These are phyloP conservation scores for Lasioglossum malachurum DNA, from an alignment of 2,888 invertebrate species.

Conservation along the genomic window DNA sequence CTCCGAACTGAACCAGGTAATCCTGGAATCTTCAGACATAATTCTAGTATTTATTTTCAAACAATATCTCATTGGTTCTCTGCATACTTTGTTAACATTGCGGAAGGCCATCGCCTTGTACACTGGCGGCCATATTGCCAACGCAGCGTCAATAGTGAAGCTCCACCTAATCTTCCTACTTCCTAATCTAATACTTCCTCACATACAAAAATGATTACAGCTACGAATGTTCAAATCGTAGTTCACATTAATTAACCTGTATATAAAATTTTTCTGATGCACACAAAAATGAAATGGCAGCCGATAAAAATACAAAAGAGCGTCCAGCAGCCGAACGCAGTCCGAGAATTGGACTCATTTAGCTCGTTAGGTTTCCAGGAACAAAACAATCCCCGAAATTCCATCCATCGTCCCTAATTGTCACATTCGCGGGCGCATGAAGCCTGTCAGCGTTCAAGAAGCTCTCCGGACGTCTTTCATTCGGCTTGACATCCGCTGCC, in stretches of 20 bases:
- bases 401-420: conserved; percentile 16
- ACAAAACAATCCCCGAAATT: neutral
- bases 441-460: neutral
- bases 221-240: neutral
- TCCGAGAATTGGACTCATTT: neutral
- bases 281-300: neutral
- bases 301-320: neutral
- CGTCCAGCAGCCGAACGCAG: neutral
- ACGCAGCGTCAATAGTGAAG: neutral
- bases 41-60: neutral
- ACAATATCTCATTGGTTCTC: neutral
- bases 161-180: no score
- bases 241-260: neutral
- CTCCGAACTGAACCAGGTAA: neutral
- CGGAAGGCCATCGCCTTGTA: neutral
- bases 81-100: neutral
- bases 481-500: conserved; percentile 31
- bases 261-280: neutral
- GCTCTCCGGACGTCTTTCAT: conserved; percentile 31
- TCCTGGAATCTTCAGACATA: neutral
- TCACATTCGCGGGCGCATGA: conserved; percentile 9
- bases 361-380: neutral
- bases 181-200: no score
- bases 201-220: neutral
- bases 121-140: neutral